Base-by-base conservation (phyloP, 2,113 vertebrate species). In the Nesospiza acunhae region DNA sequence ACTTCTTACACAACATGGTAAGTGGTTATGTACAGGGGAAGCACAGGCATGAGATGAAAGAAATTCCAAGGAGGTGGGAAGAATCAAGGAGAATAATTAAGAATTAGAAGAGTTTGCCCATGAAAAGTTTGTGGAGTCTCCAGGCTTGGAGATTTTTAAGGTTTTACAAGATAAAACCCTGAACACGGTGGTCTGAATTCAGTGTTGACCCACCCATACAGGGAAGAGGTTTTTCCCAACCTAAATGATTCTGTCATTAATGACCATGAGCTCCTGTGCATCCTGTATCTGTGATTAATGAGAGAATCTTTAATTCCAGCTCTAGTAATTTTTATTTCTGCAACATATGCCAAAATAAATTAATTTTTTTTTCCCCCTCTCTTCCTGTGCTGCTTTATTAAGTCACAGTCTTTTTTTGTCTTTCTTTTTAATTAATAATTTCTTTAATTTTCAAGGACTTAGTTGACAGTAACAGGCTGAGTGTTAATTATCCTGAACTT, bases 1-100 rank as follows among this genome's bases (percentile, higher is more conserved):
- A 13, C 81, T 95, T 47, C 89, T 93, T 37, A 75, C 62, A 1
- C 84, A 85, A 3, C 15, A 2, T 26, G 96, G 97, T 97, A 46
- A 83, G 80, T 56, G 53, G 9, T 77, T 63, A 6, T 15, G 1
- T 46, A 13, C 17, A 59, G 9, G 55, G 19, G 15, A 70, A 73
- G 53, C 15, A 21, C 1, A 2, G 46, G 59, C 21, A 35, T 39
- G 31, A 79, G 69, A 66, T 67, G 14, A 70, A 66, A 46, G 27
- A 74, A 70, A 70, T 69, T 91, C 50, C 12, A 46, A 5, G 5
- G 19, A 30, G 6, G 1, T 62, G 7, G 11, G 35, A 56, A 35
- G 7, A 84, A 84, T 62, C 47, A 74, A 64, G 9, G 10, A 73
- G 10, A 83, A 31, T 53, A 42, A 56, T 44, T 52, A 50, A 35